Conservation (phyloP, 2,113 vertebrate species). For the Laticauda colubrina region DNA sequence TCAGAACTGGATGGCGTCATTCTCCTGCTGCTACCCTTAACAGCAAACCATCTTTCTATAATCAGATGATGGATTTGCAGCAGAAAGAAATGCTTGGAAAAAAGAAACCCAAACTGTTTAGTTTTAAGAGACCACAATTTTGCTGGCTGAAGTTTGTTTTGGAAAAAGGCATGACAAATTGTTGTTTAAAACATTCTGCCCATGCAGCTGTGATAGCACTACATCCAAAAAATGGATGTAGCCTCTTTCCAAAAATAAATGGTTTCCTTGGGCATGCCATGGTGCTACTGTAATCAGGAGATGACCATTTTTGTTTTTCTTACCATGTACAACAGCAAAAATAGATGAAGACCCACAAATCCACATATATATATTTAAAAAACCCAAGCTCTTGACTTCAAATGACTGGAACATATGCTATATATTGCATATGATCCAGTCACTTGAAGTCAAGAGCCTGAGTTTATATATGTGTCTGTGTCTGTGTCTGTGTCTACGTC, state of each 20-base stretch:
- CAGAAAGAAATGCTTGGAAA: not conserved
- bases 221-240: slow-evolving; percentile 27
- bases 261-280: slow-evolving; percentile 36
- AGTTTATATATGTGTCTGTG: not conserved
- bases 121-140: not conserved
- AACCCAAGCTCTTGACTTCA: slow-evolving; percentile 29
- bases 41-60: not conserved
- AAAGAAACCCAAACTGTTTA: not conserved
- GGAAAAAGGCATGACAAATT: slow-evolving; percentile 31
- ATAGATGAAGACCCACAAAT: slow-evolving; percentile 55
- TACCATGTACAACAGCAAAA: slow-evolving; percentile 39
- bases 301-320: slow-evolving; percentile 56
- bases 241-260: slow-evolving; percentile 34
- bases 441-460: not conserved
- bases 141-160: slow-evolving; percentile 5
- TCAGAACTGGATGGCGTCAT: not conserved
- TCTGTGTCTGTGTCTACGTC: too few relatives aligned
- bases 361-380: slow-evolving; percentile 29
- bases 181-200: slow-evolving; percentile 33
- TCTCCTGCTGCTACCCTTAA: not conserved
- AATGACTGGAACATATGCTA: slow-evolving; percentile 30
- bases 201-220: slow-evolving; percentile 18
- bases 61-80: not conserved
- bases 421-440: slow-evolving; percentile 10
- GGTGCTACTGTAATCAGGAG: slow-evolving; percentile 47